Base-by-base conservation (phyloP, 2,888 invertebrate genomes). In the Drosophila percnosoma region DNA sequence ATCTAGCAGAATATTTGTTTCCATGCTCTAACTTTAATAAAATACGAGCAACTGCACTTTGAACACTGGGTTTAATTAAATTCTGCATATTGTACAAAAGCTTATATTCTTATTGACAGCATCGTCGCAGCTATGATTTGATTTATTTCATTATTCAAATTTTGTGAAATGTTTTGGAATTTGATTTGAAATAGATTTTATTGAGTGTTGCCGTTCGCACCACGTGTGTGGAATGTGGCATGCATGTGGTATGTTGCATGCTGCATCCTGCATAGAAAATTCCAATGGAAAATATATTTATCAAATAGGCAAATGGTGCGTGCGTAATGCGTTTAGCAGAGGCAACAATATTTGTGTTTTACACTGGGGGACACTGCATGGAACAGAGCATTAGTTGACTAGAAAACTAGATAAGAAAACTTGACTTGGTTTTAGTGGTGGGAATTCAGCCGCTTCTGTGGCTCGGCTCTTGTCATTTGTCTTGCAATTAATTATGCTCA, bases 401-500 rank as follows among this genome's bases (percentile, higher is more conserved):
- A 10, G 29, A 29, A 42, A 29, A 45, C 11, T 24, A 27, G 10
- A n/a, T 36, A 36, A 38, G n/a, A 59, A 34, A 45, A 15, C 40
- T 60, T 75, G 52, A 42, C 15, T 34, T 38, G 58, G 71, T 64
- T 59, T 45, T 29, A 33, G 27, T 31, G 42, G 21, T 24, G 45
- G 45, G 18, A 53, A 27, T 52, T 45, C n/a, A 31, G 10, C 10
- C 11, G 4, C 29, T 63, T 59, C 49, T 80, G 18, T 63, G 86
- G 64, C 74, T 70, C 73, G 86, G 66, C 74, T 74, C 83, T 83
- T 80, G 83, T 74, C 86, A 80, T 88, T 88, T 89, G 81, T 82
- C 87, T 65, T 80, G 85, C 85, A 85, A 87, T 87, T 89, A 82
- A 89, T 89, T 87, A 87, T 87, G 78, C 82, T 77, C 87, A 78